Percentiles rank a stretch among this genome's conserved stretches.
phyloP scores from a whole-genome alignment of 1,140 invertebrate genomes.

The Danaus plexippus region DNA sequence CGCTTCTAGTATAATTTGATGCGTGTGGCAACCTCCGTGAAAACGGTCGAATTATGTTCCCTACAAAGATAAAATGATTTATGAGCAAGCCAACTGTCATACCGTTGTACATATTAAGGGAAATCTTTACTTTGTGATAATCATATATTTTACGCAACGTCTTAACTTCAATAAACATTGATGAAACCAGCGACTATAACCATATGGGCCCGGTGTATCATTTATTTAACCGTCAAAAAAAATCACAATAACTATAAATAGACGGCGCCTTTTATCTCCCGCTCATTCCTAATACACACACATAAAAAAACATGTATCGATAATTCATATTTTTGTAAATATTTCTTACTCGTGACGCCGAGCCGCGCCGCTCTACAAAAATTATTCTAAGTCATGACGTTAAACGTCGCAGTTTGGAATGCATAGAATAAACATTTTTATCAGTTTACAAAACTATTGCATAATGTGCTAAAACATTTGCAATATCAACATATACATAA shows the following conservation, averaged over 20 bases:
- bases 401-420: conserved; percentile 31
- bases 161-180: conserved; percentile 27
- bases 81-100: conserved; percentile 42
- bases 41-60: conserved; percentile 39
- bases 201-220: conserved; percentile 19
- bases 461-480: conserved; percentile 43
- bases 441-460: conserved; percentile 41
- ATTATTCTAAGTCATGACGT: conserved; percentile 23
- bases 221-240: conserved; percentile 21
- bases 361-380: conserved; percentile 18
- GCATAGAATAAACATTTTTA: conserved; percentile 42
- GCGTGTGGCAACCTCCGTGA: conserved; percentile 26
- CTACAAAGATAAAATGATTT: conserved; percentile 46
- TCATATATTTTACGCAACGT: conserved; percentile 25
- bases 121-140: conserved; percentile 47
- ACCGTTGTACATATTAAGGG: conserved; percentile 50
- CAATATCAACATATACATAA: conserved; percentile 27
- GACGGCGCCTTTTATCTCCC: too few relatives aligned
- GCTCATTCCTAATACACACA: too few relatives aligned
- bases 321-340: conserved; percentile 32
- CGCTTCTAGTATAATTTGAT: conserved; percentile 30
- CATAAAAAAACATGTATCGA: conserved; percentile 17
- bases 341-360: conserved; percentile 28
- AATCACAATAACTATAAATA: too few relatives aligned
- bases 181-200: conserved; percentile 25